These are phyloP conservation scores for Lordiphosa andalusiaca DNA, from an alignment of 2,888 invertebrate genomes.

Conservation along the genomic window DNA sequence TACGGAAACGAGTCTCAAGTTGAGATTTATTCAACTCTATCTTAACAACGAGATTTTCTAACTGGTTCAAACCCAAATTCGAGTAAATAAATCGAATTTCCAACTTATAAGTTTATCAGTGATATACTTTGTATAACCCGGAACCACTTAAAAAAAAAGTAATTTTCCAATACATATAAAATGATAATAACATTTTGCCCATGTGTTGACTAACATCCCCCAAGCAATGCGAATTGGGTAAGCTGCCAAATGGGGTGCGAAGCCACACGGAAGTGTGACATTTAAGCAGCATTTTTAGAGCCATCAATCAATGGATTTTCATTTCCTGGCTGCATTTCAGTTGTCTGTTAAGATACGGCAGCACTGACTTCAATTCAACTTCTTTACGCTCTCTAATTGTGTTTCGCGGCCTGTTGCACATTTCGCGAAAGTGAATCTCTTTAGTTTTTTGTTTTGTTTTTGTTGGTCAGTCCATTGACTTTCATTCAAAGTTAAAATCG, in stretches of 20 bases:
- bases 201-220: no score
- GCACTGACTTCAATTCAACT: constrained; percentile 2
- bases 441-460: neutral
- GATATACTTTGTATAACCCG: no score
- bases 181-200: no score
- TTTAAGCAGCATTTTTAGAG: constrained; percentile 23
- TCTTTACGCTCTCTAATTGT: neutral
- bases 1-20: no score
- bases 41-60: no score
- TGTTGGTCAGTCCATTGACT: constrained; percentile 23
- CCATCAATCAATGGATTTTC: no score
- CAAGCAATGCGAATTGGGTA: constrained; percentile 1
- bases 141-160: no score
- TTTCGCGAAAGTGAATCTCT: constrained; percentile 18
- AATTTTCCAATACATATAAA: no score
- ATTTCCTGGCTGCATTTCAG: neutral
- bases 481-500: neutral
- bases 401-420: constrained; percentile 23
- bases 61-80: no score
- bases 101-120: no score
- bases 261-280: constrained; percentile 33
- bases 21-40: no score
- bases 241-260: neutral
- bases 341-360: neutral
- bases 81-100: no score